Base-by-base conservation (phyloP, 2,888 invertebrate species). In the Microctonus aethiopoides region DNA sequence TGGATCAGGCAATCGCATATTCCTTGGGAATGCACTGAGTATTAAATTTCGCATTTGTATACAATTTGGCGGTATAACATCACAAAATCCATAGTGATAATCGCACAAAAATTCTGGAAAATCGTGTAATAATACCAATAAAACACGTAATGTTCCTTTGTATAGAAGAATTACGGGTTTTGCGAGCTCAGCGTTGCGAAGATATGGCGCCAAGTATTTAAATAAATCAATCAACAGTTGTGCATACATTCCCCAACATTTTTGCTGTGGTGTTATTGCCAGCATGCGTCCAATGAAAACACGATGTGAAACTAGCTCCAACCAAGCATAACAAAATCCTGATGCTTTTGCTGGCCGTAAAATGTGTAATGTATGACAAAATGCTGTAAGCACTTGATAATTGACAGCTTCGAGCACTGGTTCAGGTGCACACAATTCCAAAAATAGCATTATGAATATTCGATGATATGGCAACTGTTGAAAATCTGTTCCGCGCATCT, bases 101-200 rank as follows among this genome's bases (percentile, higher is more conserved):
- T 99, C 99, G 87, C 99, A 99, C 63, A 99, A 90, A 87, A 99
- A 98, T 88, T 99, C 99, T 0, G 99, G 99, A 87, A 99, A 99
- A 86, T 99, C 99, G 85, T 99, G 99, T 11, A 99, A 89, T 34
- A 99, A 88, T 0, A 99, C 98, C 46, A 99, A 89, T 63, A 99
- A 89, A 9, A 99, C 97, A 74, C 98, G 92, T 57, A 99, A 88
- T 0, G 98, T 97, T 78, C 98, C 99, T 88, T 97, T 98, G 89
- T 99, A 99, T 26, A 99, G 89, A 80, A 94, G 90, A 81, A 96
- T 95, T 5, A 99, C 96, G 0, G 98, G 96, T 79, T 97, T 94
- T 4, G 97, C 95, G 32, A 99, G 90, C 83, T 98, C 98, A 0
- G 99, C 98, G 88, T 99, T 99, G 67, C 99, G 91, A 76, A 99